Percentiles rank a stretch among this genome's conserved stretches.
These are phyloP conservation scores for Sitobion miscanthi DNA, from an alignment of 1,140 invertebrate species.

Conservation along the genomic window DNA sequence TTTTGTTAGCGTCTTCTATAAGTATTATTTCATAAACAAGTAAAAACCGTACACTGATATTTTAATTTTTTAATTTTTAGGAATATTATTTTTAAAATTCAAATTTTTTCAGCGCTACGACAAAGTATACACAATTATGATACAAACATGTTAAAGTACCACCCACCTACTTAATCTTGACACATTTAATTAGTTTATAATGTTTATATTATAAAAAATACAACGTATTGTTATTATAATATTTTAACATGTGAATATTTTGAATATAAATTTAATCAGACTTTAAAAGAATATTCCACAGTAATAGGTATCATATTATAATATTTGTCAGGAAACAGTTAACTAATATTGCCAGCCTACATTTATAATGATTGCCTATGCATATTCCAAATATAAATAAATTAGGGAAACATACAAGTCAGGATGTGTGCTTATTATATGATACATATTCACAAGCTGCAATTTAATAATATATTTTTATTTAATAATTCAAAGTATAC, in stretches of 20 bases:
- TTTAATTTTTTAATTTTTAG: too few species aligned
- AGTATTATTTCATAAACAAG: too few species aligned
- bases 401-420: not conserved
- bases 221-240: not conserved
- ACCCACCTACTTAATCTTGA: not conserved
- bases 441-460: not conserved
- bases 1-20: too few species aligned
- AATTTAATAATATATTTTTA: not conserved
- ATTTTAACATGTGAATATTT: not conserved
- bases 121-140: too few species aligned
- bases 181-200: not conserved
- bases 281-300: not conserved
- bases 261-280: not conserved
- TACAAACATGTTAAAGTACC: not conserved
- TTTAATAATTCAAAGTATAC: not conserved
- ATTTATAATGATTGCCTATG: not conserved
- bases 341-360: not conserved
- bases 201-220: not conserved
- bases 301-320: not conserved
- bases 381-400: not conserved
- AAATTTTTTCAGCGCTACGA: too few species aligned
- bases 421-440: not conserved
- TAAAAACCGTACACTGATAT: too few species aligned
- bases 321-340: not conserved
- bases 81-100: too few species aligned